Evolutionary conservation across 1,140 invertebrate genomes (phyloP).

Genomic region (Piezodorus guildinii): DNA sequence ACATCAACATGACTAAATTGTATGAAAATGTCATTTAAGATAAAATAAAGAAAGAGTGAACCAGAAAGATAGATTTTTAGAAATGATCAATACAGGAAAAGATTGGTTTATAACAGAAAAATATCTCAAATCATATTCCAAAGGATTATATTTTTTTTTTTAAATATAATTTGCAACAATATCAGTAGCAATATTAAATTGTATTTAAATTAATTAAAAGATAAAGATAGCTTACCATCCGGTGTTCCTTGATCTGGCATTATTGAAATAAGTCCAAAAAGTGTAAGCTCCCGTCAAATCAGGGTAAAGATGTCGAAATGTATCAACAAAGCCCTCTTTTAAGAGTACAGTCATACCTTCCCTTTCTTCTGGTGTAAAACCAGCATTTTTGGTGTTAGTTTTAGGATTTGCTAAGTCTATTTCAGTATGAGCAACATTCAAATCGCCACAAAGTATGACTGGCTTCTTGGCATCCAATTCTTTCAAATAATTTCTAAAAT

Average conservation of each 20-base stretch:
- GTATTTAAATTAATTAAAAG: too few species aligned
- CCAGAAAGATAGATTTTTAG: too few species aligned
- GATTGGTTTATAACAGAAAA: too few species aligned
- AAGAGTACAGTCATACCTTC: conserved; percentile 80
- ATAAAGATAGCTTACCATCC: conserved; percentile 62
- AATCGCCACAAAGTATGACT: conserved; percentile 88
- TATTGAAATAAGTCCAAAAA: conserved; percentile 87
- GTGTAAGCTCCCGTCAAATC: conserved; percentile 74
- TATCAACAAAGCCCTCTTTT: conserved; percentile 69
- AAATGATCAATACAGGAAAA: too few species aligned
- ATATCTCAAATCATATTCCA: too few species aligned
- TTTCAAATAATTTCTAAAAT: conserved; percentile 65
- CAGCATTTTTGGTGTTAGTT: conserved; percentile 82
- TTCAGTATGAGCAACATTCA: conserved; percentile 93
- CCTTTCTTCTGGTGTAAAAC: conserved; percentile 90
- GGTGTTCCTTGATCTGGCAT: conserved; percentile 76
- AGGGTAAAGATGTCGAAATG: conserved; percentile 80
- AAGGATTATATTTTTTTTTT: too few species aligned
- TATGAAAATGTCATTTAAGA: too few species aligned
- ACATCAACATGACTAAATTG: too few species aligned
- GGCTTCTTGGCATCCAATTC: conserved; percentile 81
- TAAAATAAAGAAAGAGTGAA: too few species aligned
- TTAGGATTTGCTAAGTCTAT: conserved; percentile 94
- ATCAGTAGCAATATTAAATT: too few species aligned
- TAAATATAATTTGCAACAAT: too few species aligned